Percentiles rank a stretch among this genome's conserved stretches.
Evolutionary conservation across 2,113 vertebrate species (phyloP).

Genomic region (Zingel zingel): DNA sequence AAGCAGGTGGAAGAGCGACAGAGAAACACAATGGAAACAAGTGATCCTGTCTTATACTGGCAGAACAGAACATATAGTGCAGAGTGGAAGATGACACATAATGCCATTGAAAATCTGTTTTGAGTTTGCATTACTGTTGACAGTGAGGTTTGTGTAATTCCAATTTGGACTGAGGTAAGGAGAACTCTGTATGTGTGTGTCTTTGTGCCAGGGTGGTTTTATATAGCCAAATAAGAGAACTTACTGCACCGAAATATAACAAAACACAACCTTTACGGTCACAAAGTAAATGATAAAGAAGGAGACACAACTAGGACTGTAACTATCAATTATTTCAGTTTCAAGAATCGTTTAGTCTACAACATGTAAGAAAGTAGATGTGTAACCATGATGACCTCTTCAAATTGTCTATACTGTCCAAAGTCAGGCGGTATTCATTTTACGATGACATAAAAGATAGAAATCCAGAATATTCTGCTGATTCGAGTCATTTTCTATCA

Average conservation of each 20-base stretch:
- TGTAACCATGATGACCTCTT: neutral
- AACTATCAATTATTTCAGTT: neutral
- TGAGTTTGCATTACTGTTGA: slow-evolving; percentile 39
- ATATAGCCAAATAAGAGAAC: neutral
- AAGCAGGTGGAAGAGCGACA: slow-evolving; percentile 20
- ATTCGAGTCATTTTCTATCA: neutral
- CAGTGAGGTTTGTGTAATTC: slow-evolving; percentile 33
- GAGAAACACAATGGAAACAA: slow-evolving; percentile 25
- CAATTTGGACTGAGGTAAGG: neutral
- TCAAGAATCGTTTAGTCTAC: neutral
- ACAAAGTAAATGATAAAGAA: neutral
- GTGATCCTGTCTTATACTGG: neutral
- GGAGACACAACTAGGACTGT: neutral
- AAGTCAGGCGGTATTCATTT: neutral
- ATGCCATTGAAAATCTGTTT: slow-evolving; percentile 34
- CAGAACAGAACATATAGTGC: neutral
- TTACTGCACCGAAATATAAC: neutral
- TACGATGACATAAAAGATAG: neutral
- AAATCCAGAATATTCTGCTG: neutral
- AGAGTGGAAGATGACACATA: slow-evolving; percentile 13
- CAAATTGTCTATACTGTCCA: neutral
- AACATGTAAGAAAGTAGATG: neutral
- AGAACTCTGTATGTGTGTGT: neutral
- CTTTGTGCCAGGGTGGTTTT: neutral
- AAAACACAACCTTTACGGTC: neutral